Evolutionary conservation across 2,113 vertebrate genomes (phyloP).

Genomic region (Diglossa brunneiventris): DNA sequence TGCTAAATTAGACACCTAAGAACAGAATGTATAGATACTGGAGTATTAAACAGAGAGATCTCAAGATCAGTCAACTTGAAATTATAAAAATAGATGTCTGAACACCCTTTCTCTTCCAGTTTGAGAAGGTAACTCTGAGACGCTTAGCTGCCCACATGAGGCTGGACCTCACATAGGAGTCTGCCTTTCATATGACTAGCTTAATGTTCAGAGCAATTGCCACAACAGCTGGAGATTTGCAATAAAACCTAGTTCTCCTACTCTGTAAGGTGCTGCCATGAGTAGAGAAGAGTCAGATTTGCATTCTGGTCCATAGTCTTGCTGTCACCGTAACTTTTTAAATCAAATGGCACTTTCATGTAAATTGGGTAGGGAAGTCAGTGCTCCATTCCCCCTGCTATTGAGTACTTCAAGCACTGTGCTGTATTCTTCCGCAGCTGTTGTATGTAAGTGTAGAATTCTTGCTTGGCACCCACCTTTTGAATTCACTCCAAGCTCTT

Average conservation of each 20-base stretch:
- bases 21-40: neutral
- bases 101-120: neutral
- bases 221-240: neutral
- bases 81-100: neutral
- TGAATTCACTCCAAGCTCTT: neutral
- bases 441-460: neutral
- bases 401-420: neutral
- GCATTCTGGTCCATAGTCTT: neutral
- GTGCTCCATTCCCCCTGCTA: neutral
- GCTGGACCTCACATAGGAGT: neutral
- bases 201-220: neutral
- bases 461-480: neutral
- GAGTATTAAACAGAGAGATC: neutral
- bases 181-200: neutral
- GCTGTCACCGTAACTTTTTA: neutral
- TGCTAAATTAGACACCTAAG: neutral
- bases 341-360: neutral
- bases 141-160: neutral
- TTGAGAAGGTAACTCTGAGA: neutral
- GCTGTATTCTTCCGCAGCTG: neutral
- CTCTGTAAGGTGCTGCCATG: neutral
- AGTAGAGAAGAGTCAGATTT: neutral
- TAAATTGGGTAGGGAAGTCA: neutral
- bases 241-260: neutral
- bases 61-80: neutral